Conservation (phyloP, 2,888 invertebrate genomes). For the Lampropteryx suffumata region DNA sequence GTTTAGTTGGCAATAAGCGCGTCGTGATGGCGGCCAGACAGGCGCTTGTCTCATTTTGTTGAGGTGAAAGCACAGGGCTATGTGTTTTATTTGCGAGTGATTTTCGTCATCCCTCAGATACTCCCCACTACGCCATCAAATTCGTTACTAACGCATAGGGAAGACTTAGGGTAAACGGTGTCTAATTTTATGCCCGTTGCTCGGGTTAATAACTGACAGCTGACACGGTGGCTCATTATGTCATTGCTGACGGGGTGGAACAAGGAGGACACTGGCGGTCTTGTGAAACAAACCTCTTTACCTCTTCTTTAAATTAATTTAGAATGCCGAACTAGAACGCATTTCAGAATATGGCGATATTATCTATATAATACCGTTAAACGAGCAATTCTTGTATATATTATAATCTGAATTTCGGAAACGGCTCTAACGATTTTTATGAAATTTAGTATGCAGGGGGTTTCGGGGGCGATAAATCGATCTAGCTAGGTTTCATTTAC, state of each 20-base stretch:
- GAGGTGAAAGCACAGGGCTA: constrained; percentile 76
- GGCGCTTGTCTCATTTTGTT: constrained; percentile 70
- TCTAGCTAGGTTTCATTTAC: no score
- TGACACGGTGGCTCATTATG: constrained; percentile 32
- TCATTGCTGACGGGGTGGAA: constrained; percentile 37
- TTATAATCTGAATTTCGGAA: no score
- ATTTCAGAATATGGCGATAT: no score
- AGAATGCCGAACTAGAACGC: no score
- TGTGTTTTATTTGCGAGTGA: constrained; percentile 73
- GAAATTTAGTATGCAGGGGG: no score
- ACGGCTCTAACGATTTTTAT: no score
- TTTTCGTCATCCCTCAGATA: constrained; percentile 75
- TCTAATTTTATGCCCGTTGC: constrained; percentile 33
- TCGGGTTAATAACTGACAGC: constrained; percentile 32
- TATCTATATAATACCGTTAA: no score
- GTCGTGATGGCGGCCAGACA: constrained; percentile 51
- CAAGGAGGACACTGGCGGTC: constrained; percentile 36
- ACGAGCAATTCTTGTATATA: no score
- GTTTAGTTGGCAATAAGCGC: constrained; percentile 60
- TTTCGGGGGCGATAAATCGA: no score
- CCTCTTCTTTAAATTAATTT: no score
- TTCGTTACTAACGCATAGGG: constrained; percentile 37
- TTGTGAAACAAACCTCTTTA: constrained; percentile 22
- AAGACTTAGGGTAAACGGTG: constrained; percentile 20
- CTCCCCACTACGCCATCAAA: constrained; percentile 56